phyloP scores from a whole-genome alignment of 1,140 invertebrate species.

The Heliconius nattereri region DNA sequence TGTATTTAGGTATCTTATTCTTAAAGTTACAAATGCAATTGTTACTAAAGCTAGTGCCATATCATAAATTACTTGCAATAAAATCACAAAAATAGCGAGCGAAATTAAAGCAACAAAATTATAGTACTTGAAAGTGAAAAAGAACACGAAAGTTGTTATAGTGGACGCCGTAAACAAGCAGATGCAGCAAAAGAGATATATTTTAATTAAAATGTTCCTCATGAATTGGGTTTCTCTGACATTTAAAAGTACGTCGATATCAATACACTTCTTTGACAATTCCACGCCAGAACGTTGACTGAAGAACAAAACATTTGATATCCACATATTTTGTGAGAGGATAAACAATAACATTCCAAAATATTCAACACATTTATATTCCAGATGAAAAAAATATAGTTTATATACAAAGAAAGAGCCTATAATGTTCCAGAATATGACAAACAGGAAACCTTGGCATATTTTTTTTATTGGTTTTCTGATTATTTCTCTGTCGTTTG shows the following conservation, averaged over 20 bases:
- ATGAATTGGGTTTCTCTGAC: conserved; percentile 56
- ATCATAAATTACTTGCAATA: neutral
- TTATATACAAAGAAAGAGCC: neutral
- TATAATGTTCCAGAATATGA: conserved; percentile 5
- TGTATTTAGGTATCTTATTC: conserved; percentile 56
- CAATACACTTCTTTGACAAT: conserved; percentile 43
- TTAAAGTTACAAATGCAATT: conserved; percentile 45
- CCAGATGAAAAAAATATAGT: neutral
- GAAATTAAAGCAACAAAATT: conserved; percentile 4
- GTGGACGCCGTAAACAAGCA: neutral
- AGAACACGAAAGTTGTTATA: neutral
- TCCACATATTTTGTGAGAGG: neutral
- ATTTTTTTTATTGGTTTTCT: conserved; percentile 20
- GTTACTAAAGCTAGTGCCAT: neutral
- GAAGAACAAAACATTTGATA: conserved; percentile 40
- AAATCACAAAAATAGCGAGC: neutral
- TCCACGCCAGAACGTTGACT: conserved; percentile 42
- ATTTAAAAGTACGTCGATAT: conserved; percentile 56
- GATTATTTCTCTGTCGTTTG: conserved; percentile 40
- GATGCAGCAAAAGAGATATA: neutral
- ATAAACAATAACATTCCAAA: neutral
- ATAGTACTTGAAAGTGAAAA: neutral
- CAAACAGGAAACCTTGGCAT: neutral
- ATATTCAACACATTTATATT: neutral
- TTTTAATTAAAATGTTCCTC: conserved; percentile 39